Evolutionary conservation across 2,888 invertebrate species (phyloP), one percentile per base, ranked within the genome.

Genomic region (Plagodis dolabraria): DNA sequence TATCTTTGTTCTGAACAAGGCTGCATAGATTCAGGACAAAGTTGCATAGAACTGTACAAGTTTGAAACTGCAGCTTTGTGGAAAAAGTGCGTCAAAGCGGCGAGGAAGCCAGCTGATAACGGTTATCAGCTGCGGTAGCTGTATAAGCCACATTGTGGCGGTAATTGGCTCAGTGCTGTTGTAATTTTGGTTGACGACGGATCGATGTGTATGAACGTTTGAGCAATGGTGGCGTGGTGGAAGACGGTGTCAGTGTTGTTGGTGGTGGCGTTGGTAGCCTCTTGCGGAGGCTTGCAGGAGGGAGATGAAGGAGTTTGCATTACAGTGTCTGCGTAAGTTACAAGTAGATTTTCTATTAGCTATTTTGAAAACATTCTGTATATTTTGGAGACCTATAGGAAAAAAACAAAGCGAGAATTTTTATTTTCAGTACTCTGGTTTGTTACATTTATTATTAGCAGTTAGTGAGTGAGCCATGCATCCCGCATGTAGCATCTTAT

Each of bases 41-140:
- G 22, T 22, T 22, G 22, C 22, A 22, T 22, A 22, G 22, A 22
- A 22, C 22, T 22, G 4, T 22, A 51, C 51, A 60, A 60, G 22
- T 47, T 55, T 47, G 44, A 34, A 47, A 48, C 49, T 46, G 59
- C 50, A 59, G 45, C 47, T 47, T 52, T 55, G 55, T 54, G 45
- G 40, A 47, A 47, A 46, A 50, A 42, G 46, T n/a, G 46, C 43
- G 46, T 35, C 8, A 33, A 35, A 46, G 40, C 51, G 43, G 44
- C 12, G 42, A 54, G 60, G 55, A 60, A 60, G 55, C 36, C n/a
- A 7, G 10, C 9, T 48, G 59, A 60, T 55, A 54, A 36, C 22
- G 42, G 35, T 55, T 55, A 60, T 60, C 54, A 54, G 52, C 35
- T 44, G 52, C 42, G 51, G 57, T 10, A 43, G 46, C 22, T 34